Evolutionary conservation across 2,113 vertebrate species (phyloP).

Genomic region (Chroicocephalus ridibundus): DNA sequence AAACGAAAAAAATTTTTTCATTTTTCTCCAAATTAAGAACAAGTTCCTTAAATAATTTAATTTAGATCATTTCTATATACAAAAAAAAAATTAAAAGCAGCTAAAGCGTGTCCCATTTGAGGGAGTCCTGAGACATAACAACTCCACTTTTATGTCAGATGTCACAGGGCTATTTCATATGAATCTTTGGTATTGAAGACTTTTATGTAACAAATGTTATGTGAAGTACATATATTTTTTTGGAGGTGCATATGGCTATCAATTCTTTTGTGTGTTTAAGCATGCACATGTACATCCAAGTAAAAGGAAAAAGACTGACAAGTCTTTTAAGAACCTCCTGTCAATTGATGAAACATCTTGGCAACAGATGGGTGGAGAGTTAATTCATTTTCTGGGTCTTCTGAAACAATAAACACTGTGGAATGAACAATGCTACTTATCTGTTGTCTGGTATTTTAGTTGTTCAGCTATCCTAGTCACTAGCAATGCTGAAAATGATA

Average conservation of each 20-base stretch:
- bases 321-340: neutral
- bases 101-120: neutral
- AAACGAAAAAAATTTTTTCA: neutral
- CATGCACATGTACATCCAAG: rapidly evolving
- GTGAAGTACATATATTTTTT: neutral
- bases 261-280: neutral
- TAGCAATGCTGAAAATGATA: neutral
- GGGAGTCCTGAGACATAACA: neutral
- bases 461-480: neutral
- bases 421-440: neutral
- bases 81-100: neutral
- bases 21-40: neutral
- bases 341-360: neutral
- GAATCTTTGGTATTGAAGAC: neutral
- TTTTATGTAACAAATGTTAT: neutral
- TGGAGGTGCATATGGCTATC: neutral
- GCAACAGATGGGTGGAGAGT: rapidly evolving
- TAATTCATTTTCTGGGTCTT: neutral
- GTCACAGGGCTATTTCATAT: neutral
- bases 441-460: neutral
- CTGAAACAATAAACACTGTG: neutral
- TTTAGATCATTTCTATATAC: neutral
- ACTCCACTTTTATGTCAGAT: neutral
- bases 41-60: rapidly evolving
- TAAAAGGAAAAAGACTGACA: neutral